A percentile compares a stretch with the other conserved stretches of the same genome.
These are phyloP conservation scores for Mus spretus DNA, from an alignment of 2,797 vertebrate species.

Conservation along the genomic window DNA sequence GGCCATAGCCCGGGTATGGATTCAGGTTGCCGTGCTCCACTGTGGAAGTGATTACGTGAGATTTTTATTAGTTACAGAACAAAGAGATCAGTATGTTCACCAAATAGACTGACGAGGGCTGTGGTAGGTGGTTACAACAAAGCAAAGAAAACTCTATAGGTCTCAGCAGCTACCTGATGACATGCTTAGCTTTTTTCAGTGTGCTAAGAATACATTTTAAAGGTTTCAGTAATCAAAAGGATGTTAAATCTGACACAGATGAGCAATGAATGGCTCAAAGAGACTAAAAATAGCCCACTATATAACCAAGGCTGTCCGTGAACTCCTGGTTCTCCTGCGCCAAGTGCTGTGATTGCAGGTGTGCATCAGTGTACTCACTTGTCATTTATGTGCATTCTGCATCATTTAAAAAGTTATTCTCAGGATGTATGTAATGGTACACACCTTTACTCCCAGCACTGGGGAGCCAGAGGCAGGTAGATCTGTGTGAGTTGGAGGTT, in stretches of 20 bases:
- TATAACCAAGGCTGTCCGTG: not conserved
- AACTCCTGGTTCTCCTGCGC: not conserved
- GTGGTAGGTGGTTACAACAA: not conserved
- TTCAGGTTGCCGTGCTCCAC: not conserved
- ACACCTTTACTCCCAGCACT: not conserved
- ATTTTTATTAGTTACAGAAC: not conserved
- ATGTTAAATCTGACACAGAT: not conserved
- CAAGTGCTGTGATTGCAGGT: not conserved
- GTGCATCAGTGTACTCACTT: too few species aligned
- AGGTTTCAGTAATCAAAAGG: not conserved
- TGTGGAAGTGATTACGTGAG: not conserved
- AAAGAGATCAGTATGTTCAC: not conserved
- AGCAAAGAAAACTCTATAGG: not conserved
- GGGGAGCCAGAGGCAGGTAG: not conserved
- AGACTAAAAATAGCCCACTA: not conserved
- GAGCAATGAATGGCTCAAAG: not conserved
- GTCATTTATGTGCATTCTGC: not conserved
- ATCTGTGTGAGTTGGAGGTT: not conserved
- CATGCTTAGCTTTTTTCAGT: not conserved
- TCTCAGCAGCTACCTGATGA: not conserved
- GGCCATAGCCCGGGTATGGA: not conserved
- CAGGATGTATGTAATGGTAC: not conserved
- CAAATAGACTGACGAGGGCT: not conserved
- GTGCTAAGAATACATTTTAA: not conserved
- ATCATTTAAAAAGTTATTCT: not conserved